Percentiles rank a stretch among this genome's conserved stretches.
phyloP scores from a whole-genome alignment of 2,797 vertebrate genomes.

The Propithecus perrieri region DNA sequence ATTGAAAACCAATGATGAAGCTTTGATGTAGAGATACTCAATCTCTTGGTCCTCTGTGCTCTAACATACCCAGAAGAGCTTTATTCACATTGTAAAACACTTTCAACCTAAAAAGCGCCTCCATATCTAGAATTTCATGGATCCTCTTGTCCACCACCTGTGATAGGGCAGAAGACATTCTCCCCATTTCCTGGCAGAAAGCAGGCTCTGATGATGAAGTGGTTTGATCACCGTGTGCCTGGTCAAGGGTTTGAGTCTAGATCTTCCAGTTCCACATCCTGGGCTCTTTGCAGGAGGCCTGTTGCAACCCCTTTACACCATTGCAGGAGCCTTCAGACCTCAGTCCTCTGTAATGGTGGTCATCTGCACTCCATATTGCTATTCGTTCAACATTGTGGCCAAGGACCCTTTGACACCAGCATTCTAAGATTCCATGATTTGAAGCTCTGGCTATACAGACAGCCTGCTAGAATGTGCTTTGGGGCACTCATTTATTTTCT shows the following conservation, averaged over 20 bases:
- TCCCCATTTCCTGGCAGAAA: not conserved
- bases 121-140: too few relatives aligned
- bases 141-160: too few relatives aligned
- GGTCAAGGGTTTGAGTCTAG: not conserved
- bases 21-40: not conserved
- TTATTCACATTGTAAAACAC: not conserved
- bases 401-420: not conserved
- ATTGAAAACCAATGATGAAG: not conserved
- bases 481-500: not conserved
- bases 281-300: not conserved
- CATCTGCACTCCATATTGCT: not conserved
- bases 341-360: not conserved
- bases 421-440: not conserved
- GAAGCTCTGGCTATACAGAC: not conserved
- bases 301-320: too few relatives aligned
- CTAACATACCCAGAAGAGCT: not conserved
- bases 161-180: not conserved
- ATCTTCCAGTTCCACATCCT: not conserved
- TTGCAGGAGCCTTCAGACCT: not conserved
- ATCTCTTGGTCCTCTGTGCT: not conserved
- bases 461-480: not conserved
- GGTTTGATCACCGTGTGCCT: fast-evolving
- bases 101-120: fast-evolving
- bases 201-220: not conserved
- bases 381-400: not conserved